Evolutionary conservation across 2,113 vertebrate species (phyloP), one percentile per base, ranked within the genome.

Genomic region (Sapayoa aenigma): DNA sequence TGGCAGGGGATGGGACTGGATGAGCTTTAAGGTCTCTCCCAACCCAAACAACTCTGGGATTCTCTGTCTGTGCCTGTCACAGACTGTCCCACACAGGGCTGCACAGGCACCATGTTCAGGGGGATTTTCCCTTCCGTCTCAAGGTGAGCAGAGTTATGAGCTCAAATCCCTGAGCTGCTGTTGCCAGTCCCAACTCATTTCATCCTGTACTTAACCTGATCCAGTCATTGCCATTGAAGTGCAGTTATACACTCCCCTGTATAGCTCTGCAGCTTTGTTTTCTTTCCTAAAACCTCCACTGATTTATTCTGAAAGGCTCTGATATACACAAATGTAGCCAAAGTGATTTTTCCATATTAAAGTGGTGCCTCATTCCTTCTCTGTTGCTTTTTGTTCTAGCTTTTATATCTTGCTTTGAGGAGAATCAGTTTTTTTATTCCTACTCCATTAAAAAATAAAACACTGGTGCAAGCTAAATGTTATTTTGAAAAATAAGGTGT

Each of bases 241-340:
- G 22, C 75, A 53, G 52, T 8, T 9, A 18, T 72, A 21, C 56
- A 3, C 68, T 28, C 49, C 47, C 66, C 72, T 46, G 6, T 5
- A 11, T 1, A 4, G n/a, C 30, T 42, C 6, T 68, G 72, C 59
- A n/a, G 30, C 59, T 72, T 10, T 9, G 35, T n/a, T 88, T 12
- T n/a, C 47, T 9, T 71, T 46, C 62, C 50, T 33, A 41, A 76
- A 47, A 5, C 0, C 76, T 73, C 69, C 71, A 2, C 1, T 20
- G 17, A 33, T 10, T 25, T 7, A 1, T 63, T 44, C 60, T 59
- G 41, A 12, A 65, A 56, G 20, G 3, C 59, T 78, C 31, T 17
- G 27, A 14, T 4, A 1, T 1, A 3, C 21, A 4, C 18, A 49
- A 28, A 22, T 7, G 23, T 1, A 59, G n/a, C 30, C 63, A 58